Percentiles rank a stretch among this genome's conserved stretches.
These are phyloP conservation scores for Lepidocyrtoides sp. DNA, from an alignment of 2,888 invertebrate genomes.

Conservation along the genomic window DNA sequence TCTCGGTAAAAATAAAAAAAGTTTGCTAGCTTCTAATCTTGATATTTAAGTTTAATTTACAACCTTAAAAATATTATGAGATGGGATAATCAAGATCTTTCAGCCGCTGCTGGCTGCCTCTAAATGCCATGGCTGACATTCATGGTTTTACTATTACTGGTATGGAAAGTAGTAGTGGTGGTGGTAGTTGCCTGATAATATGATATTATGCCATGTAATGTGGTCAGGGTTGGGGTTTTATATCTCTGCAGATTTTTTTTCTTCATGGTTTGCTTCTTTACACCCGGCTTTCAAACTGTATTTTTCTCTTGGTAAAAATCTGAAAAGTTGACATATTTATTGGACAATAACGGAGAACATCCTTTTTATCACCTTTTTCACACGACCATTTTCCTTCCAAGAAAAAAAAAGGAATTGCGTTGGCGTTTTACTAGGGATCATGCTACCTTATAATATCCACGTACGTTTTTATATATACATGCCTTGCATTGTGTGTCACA, in stretches of 20 bases:
- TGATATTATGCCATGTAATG: conserved; percentile 13
- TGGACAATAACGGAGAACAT: conserved; percentile 69
- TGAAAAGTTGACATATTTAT: conserved; percentile 75
- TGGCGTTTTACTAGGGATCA: neutral
- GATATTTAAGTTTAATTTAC: conserved; percentile 81
- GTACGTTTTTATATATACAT: neutral
- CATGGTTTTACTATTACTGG: neutral
- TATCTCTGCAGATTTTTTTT: conserved; percentile 13
- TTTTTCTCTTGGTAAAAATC: conserved; percentile 13
- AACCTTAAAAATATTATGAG: conserved; percentile 70
- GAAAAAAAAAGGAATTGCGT: neutral
- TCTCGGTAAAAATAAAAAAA: conserved; percentile 28
- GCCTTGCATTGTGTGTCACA: neutral
- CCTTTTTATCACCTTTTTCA: conserved; percentile 73
- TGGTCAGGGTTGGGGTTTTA: neutral
- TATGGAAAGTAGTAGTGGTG: too few relatives aligned
- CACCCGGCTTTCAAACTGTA: too few relatives aligned
- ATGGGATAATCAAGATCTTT: conserved; percentile 80
- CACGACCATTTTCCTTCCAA: conserved; percentile 44
- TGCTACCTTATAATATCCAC: neutral
- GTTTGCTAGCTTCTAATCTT: conserved; percentile 73
- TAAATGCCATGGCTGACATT: neutral
- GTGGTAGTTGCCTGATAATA: neutral
- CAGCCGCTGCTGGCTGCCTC: neutral
- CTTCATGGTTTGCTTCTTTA: too few relatives aligned